Percentiles rank a stretch among this genome's conserved stretches.
Evolutionary conservation across 2,113 vertebrate genomes (phyloP).

Genomic region (Rhinoptilus africanus): DNA sequence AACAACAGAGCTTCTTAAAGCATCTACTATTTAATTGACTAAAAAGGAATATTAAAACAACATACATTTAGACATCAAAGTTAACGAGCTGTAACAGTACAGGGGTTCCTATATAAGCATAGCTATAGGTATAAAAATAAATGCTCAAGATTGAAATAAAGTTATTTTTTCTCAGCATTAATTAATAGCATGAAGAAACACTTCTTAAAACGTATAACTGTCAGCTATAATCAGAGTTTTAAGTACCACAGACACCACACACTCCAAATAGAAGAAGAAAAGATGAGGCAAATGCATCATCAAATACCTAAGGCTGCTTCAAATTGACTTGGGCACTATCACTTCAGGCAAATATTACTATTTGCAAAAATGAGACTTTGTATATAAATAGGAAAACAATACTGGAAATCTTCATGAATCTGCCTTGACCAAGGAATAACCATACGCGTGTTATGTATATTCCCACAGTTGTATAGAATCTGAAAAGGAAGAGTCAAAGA

Average conservation of each 20-base stretch:
- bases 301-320: background rate
- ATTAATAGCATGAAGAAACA: background rate
- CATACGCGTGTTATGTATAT: too few species aligned
- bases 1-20: background rate
- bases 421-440: too few species aligned
- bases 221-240: background rate
- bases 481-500: background rate
- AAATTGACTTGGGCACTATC: background rate
- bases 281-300: background rate
- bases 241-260: background rate
- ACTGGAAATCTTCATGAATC: background rate
- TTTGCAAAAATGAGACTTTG: background rate
- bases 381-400: background rate
- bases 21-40: background rate
- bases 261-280: background rate
- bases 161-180: background rate
- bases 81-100: background rate
- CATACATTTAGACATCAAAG: background rate
- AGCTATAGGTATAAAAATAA: background rate
- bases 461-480: background rate
- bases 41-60: background rate
- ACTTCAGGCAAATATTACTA: background rate
- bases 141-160: background rate
- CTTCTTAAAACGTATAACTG: background rate
- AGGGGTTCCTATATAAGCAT: background rate